Percentiles rank a stretch among this genome's conserved stretches.
Evolutionary conservation across 2,797 vertebrate genomes (phyloP).

Genomic region (Poecilia gillii): DNA sequence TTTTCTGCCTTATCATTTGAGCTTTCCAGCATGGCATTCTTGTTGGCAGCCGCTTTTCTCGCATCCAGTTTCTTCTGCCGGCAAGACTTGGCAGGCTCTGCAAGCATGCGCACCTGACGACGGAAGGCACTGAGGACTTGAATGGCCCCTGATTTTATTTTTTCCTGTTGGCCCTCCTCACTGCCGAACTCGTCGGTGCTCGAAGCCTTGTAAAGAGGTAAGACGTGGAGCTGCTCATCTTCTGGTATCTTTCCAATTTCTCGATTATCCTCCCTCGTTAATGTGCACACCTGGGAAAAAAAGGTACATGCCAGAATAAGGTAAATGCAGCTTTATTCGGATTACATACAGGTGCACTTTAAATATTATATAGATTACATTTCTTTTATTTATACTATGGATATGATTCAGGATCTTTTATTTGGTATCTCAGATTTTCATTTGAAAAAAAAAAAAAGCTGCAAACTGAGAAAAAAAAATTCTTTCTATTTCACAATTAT

Average conservation of each 20-base stretch:
- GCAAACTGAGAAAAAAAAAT: background rate
- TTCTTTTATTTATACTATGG: background rate
- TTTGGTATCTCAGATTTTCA: background rate
- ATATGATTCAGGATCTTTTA: background rate
- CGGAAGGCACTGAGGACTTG: conserved; percentile 93
- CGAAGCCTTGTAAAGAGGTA: conserved; percentile 95
- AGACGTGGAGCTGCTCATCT: conserved; percentile 97
- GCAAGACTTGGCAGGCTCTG: conserved; percentile 94
- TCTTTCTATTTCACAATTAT: background rate
- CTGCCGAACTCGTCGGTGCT: conserved; percentile 95
- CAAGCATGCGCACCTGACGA: conserved; percentile 92
- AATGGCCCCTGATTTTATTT: conserved; percentile 91
- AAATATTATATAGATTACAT: background rate
- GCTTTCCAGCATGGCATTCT: conserved; percentile 85
- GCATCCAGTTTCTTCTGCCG: conserved; percentile 95
- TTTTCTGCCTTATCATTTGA: conserved; percentile 86
- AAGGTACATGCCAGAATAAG: background rate
- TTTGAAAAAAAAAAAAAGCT: background rate
- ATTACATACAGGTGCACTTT: background rate
- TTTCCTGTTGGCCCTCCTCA: conserved; percentile 90
- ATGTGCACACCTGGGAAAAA: conserved; percentile 90
- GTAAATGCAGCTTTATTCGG: background rate
- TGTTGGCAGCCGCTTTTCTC: conserved; percentile 91
- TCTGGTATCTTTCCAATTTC: conserved; percentile 90
- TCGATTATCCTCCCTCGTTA: conserved; percentile 97